Base-by-base conservation (phyloP, 1,140 invertebrate species). In the Propsilocerus akamusi region DNA sequence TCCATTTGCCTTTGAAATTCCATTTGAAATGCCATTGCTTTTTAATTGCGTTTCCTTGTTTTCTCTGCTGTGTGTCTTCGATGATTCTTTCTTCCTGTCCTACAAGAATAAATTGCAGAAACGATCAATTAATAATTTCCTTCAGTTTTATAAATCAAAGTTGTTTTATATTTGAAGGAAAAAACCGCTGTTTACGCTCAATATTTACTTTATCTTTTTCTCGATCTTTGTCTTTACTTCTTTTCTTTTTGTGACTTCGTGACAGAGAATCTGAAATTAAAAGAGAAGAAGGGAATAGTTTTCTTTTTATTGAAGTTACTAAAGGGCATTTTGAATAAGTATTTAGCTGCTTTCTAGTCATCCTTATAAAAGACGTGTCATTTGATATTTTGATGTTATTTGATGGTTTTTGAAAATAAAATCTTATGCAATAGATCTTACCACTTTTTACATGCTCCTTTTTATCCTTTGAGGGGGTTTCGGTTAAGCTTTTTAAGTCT, bases 191-290 rank as follows among this genome's bases (percentile, higher is more conserved):
- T 24, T 14, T 26, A 6, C 14, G n/a, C 11, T 23, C 37, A 2
- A 24, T 32, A 24, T 22, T 49, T 20, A 37, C 47, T 41, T 46
- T 41, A 26, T 52, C 47, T 8, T 22, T 26, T 14, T 49, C 30
- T 25, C 32, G 14, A 26, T 51, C 51, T 25, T 26, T 47, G 10
- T 51, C 51, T 22, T 49, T 49, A 20, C 34, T 41, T 30, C 49
- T 52, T n/a, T 52, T 52, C 17, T 52, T 52, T 25, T 52, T 52
- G 22, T 52, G 51, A 49, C 25, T 52, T 10, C 47, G 26, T 26
- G 26, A 26, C 10, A 37, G 32, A n/a, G 7, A 12, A n/a, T 30
- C 28, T 10, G 10, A 7, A 30, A 30, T 3, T 30, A 7, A 4
- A 10, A 7, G 14, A n/a, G 28, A 7, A 30, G 14, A 30, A 12